Conservation (phyloP, 2,888 invertebrate species). For the Ophion ventricosus region DNA sequence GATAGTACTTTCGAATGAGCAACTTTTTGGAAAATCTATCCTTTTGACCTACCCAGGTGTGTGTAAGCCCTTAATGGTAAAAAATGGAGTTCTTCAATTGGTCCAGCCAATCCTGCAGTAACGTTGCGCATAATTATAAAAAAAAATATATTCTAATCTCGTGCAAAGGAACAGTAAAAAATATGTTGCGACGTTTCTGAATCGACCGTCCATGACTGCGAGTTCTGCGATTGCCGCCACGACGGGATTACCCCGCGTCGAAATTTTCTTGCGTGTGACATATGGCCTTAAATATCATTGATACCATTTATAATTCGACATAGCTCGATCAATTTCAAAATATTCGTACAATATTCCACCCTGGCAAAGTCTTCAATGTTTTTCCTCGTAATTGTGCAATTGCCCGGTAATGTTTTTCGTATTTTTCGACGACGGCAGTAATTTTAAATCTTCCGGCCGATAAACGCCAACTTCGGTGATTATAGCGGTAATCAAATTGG, state of each 20-base stretch:
- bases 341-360: too few species aligned
- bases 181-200: not conserved
- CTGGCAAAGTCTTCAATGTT: not conserved
- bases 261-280: too few species aligned
- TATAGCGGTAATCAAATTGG: slow-evolving; percentile 94
- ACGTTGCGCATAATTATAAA: slow-evolving; percentile 15
- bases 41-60: too few species aligned
- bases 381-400: not conserved
- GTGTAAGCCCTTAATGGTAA: not conserved
- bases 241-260: too few species aligned
- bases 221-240: too few species aligned
- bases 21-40: too few species aligned
- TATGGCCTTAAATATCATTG: not conserved
- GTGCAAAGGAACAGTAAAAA: not conserved
- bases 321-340: not conserved
- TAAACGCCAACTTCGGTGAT: slow-evolving; percentile 97
- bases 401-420: not conserved
- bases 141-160: not conserved
- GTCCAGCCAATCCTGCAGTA: slow-evolving; percentile 24
- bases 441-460: slow-evolving; percentile 85
- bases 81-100: slow-evolving; percentile 11
- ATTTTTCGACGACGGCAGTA: slow-evolving; percentile 34
- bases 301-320: not conserved
- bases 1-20: too few species aligned
- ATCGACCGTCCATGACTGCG: too few species aligned